phyloP scores from a whole-genome alignment of 1,140 invertebrate genomes.

The Drosophila lini region DNA sequence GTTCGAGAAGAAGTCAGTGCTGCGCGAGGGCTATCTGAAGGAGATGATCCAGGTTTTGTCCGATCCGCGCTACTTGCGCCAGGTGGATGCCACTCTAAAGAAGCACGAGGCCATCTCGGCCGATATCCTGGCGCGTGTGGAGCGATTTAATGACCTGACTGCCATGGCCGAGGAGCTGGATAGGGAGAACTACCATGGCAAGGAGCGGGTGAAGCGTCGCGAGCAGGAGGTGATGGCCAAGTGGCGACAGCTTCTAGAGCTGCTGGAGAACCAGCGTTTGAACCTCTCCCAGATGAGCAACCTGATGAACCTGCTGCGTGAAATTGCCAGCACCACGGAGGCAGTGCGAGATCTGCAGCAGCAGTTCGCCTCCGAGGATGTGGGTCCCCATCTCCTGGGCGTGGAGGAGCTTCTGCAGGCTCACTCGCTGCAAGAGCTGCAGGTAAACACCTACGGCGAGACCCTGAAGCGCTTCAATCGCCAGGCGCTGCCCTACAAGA shows the following conservation, averaged over 20 bases:
- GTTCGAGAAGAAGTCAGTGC: constrained; percentile 93
- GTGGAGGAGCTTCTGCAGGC: constrained; percentile 97
- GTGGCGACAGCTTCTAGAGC: constrained; percentile 93
- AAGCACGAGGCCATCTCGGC: constrained; percentile 99
- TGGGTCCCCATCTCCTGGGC: constrained; percentile 95
- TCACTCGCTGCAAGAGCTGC: constrained; percentile 95
- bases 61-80: constrained; percentile 95
- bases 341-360: constrained; percentile 93
- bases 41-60: constrained; percentile 99
- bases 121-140: constrained; percentile 97
- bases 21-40: constrained; percentile 93
- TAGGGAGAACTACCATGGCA: constrained; percentile 95
- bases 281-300: constrained; percentile 91
- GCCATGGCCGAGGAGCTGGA: constrained; percentile 96
- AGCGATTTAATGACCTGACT: constrained; percentile 96
- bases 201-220: constrained; percentile 91
- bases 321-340: constrained; percentile 95
- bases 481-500: constrained; percentile 86
- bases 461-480: constrained; percentile 91
- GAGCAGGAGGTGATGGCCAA: constrained; percentile 94
- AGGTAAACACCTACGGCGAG: constrained; percentile 94
- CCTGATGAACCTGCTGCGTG: constrained; percentile 93
- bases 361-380: constrained; percentile 94
- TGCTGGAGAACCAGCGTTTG: constrained; percentile 93
- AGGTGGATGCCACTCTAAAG: constrained; percentile 98